Evolutionary conservation across 2,888 invertebrate species (phyloP), one percentile per base, ranked within the genome.

Genomic region (Dryobotodes eremita): DNA sequence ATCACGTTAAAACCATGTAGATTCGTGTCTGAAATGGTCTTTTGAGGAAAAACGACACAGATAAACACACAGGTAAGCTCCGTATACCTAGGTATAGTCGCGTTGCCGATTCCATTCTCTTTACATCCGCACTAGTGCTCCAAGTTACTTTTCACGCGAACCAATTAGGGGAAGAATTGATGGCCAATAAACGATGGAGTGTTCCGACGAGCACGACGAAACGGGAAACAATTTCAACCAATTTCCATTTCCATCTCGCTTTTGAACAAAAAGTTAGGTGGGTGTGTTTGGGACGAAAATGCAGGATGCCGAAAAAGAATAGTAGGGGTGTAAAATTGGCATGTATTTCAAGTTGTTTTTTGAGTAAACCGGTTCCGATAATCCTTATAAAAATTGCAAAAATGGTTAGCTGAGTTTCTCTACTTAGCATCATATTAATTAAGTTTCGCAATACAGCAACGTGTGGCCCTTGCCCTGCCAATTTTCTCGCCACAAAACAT

Each of bases 81-180:
- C 42, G 1, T 36, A 36, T 36, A 36, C 1, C 31, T 36, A 3
- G n/a, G n/a, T n/a, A n/a, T 2, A 36, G 36, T 10, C 11, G 11
- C 13, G 1, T 53, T 68, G 65, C 26, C 86, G 23, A 2, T 85
- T 91, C 90, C 59, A 90, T 80, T 13, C 0, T 17, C 8, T 78
- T 15, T 79, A 79, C 36, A 73, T 86, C 82, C 36, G 48, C 23
- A 77, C 66, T 80, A 83, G 83, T 75, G 78, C 79, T 90, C 85
- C 80, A 91, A 89, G 92, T 90, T 88, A 88, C 90, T 86, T 90
- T 92, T 90, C 89, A 88, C 89, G 87, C 90, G 90, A 93, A 92
- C 92, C 95, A 95, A 95, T 95, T 95, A 95, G 94, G 89, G 90
- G 89, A 92, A 93, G 94, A 94, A 93, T 92, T 90, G 93, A 92